Conservation (phyloP, 2,888 invertebrate species). For the Sinopyrophorus schimmeli region DNA sequence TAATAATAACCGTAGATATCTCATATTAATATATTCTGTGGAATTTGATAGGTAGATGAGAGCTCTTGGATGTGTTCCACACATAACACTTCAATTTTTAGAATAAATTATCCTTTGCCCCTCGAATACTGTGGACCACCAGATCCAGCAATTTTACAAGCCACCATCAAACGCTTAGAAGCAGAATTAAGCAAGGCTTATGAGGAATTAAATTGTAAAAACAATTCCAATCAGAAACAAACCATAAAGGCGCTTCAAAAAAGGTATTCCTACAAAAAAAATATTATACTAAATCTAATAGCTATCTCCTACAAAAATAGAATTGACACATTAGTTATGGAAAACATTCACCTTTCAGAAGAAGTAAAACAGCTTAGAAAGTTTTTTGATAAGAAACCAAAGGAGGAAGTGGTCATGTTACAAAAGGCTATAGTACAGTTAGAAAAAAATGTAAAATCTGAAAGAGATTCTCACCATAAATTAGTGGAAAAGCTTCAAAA, state of each 20-base stretch:
- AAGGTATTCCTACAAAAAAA: slow-evolving; percentile 41
- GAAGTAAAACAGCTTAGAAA: slow-evolving; percentile 43
- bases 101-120: slow-evolving; percentile 60
- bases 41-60: slow-evolving; percentile 58
- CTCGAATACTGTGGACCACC: slow-evolving; percentile 60
- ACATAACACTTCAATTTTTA: slow-evolving; percentile 33
- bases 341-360: slow-evolving; percentile 46
- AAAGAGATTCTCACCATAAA: slow-evolving; percentile 53
- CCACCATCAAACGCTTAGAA: slow-evolving; percentile 57
- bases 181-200: slow-evolving; percentile 54
- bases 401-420: slow-evolving; percentile 40
- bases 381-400: slow-evolving; percentile 38
- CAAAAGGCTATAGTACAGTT: slow-evolving; percentile 53
- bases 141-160: slow-evolving; percentile 57
- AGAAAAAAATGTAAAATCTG: slow-evolving; percentile 53
- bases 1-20: slow-evolving; percentile 51
- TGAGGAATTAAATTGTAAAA: slow-evolving; percentile 35
- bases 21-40: slow-evolving; percentile 60
- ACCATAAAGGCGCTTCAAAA: slow-evolving; percentile 39
- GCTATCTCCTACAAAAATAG: slow-evolving; percentile 42
- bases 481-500: slow-evolving; percentile 53
- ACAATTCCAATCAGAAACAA: slow-evolving; percentile 4
- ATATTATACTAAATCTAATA: not conserved
- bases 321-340: slow-evolving; percentile 48
- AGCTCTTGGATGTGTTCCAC: no score